A percentile compares a stretch with the other conserved stretches of the same genome.
These are phyloP conservation scores for Metellina segmentata DNA, from an alignment of 2,888 invertebrate genomes.

Conservation along the genomic window DNA sequence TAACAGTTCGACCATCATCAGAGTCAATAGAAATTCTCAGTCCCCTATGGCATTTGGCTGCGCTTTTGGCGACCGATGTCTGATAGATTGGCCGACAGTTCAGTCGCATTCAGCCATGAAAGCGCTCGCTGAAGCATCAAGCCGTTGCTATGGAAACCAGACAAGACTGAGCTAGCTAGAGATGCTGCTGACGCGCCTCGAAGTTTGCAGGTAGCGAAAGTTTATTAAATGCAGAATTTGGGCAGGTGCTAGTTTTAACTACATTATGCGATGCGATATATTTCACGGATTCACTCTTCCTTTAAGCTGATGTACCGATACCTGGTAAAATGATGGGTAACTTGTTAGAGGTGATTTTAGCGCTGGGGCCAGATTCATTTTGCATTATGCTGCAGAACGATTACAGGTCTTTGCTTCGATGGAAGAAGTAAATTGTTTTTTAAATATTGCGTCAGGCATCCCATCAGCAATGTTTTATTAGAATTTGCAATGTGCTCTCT, in stretches of 20 bases:
- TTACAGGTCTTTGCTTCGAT: too few species aligned
- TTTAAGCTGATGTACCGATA: neutral
- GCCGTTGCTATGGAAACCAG: slow-evolving; percentile 64
- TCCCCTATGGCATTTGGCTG: slow-evolving; percentile 54
- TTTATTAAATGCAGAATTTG: slow-evolving; percentile 57
- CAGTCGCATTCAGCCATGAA: slow-evolving; percentile 70
- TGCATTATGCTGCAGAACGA: too few species aligned
- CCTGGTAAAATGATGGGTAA: too few species aligned
- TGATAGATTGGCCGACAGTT: slow-evolving; percentile 71
- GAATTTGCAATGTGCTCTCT: too few species aligned
- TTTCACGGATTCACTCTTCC: neutral
- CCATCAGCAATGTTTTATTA: too few species aligned
- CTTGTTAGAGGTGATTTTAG: too few species aligned
- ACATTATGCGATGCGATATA: neutral
- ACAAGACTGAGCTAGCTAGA: slow-evolving; percentile 4
- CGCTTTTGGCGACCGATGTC: slow-evolving; percentile 68
- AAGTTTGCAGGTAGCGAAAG: slow-evolving; percentile 46
- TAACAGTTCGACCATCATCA: slow-evolving; percentile 34
- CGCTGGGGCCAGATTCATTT: too few species aligned
- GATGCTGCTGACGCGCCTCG: slow-evolving; percentile 53
- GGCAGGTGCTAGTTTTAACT: neutral
- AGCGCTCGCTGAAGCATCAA: slow-evolving; percentile 68
- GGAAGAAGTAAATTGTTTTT: too few species aligned
- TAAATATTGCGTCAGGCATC: too few species aligned
- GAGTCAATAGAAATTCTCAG: slow-evolving; percentile 39